Base-by-base conservation (phyloP, 1,140 invertebrate species). In the Acromyrmex heyeri region DNA sequence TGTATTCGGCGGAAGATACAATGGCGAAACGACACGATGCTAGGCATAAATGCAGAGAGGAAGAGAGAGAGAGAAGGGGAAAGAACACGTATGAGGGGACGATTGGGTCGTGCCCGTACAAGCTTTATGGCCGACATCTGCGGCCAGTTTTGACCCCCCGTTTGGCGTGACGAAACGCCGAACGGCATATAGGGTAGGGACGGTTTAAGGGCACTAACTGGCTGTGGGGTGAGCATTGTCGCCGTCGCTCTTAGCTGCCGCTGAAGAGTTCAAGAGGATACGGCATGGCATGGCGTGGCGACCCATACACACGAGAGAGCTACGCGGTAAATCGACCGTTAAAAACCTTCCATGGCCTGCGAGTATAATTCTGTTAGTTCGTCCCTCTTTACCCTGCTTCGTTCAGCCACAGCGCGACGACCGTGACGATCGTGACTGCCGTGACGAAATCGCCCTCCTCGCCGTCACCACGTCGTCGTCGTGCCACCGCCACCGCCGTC, bases 121-220 rank as follows among this genome's bases (percentile, higher is more conserved):
- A 89, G 88, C 86, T 94, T 94, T 94, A 95, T 93, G 88, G 91
- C 86, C 92, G 93, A 94, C 94, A 95, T 95, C 94, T 95, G 94
- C 93, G 94, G 94, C 91, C 93, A 94, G 94, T 94, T 94, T 92
- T 93, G 93, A 94, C 93, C 93, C 93, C 93, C 93, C 64, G 55
- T 83, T 67, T 78, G 86, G 93, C 91, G 93, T 94, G 93, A 95
- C 93, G 93, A 94, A 94, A 94, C 90, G 88, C 81, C 90, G 91
- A 93, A 92, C 70, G 67, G 73, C 81, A 87, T 87, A 85, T 72
- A 88, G 87, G 79, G 86, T 87, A 73, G 89, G 88, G 79, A 85
- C 86, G 85, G 72, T 88, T 91, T 87, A 92, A 92, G 91, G 91
- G 89, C 87, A 79, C 90, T 92, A 93, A 93, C 90, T 91, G 90